These are phyloP conservation scores for Tachysurus vachellii DNA, from an alignment of 2,113 vertebrate species.

Conservation along the genomic window DNA sequence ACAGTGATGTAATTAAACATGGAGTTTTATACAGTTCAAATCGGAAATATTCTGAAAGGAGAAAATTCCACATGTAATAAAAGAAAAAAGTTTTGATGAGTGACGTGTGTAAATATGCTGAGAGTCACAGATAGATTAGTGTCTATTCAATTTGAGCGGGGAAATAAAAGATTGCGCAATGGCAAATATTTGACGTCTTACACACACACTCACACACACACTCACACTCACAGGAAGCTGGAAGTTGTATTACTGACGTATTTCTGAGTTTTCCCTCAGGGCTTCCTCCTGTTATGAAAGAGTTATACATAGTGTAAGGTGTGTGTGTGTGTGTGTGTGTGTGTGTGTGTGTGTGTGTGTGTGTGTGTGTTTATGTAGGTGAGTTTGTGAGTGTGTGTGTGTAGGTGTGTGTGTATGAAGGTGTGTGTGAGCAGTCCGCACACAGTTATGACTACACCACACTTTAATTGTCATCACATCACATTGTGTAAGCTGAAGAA, in stretches of 20 bases:
- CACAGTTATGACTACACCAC: not conserved
- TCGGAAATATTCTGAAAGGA: not conserved
- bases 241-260: not conserved
- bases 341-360: not conserved
- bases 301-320: not conserved
- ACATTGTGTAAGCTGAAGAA: not conserved
- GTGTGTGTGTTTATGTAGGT: not conserved
- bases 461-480: not conserved
- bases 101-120: not conserved
- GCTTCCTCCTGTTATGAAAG: slow-evolving; percentile 30
- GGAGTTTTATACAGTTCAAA: not conserved
- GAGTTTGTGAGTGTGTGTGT: too few relatives aligned
- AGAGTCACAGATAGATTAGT: not conserved
- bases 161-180: slow-evolving; percentile 22
- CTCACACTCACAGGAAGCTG: not conserved
- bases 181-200: not conserved
- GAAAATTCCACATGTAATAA: not conserved
- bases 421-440: not conserved
- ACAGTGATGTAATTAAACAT: not conserved
- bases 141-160: not conserved
- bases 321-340: not conserved
- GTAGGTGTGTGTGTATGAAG: not conserved
- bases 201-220: not conserved
- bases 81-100: not conserved
- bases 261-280: not conserved